Base-by-base conservation (phyloP, 2,113 vertebrate genomes). In the Embiotoca jacksoni region DNA sequence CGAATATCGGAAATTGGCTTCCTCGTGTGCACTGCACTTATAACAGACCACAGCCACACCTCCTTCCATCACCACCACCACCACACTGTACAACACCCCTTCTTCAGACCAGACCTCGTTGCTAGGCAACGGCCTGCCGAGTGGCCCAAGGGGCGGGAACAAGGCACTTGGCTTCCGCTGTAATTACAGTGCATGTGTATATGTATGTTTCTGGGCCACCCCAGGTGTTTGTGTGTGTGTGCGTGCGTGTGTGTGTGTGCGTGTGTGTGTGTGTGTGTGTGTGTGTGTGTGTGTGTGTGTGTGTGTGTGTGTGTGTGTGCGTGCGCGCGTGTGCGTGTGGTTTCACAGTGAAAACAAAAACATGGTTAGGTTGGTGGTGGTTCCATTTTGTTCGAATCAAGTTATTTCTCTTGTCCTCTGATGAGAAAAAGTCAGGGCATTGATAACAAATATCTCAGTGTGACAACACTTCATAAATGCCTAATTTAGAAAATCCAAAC, bases 81-180 rank as follows among this genome's bases (percentile, higher is more conserved):
- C 53, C 53, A 68, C 39, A 53, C 71, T 58, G 53, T 37, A 72
- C 68, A 78, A 84, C 86, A 84, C 75, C 65, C 75, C 84, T 78
- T 82, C 71, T 70, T 75, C 82, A 83, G 83, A 78, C 54, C 57
- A 83, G 78, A 79, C 75, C 80, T 44, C 69, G 92, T 94, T 92
- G 91, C 93, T 37, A 91, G 86, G 93, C 92, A 94, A 94, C 91
- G 53, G 6, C 61, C 74, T 89, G 72, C 75, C 16, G 71, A 91
- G 87, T 88, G 85, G 88, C 91, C 85, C 82, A 87, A 81, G 85
- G 87, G 92, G 91, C 86, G 90, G 89, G 78, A 78, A 80, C 85
- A 82, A 84, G 84, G 58, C 80, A 63, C 82, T 83, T 81, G 86
- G 91, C 91, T 90, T 92, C 87, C 76, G 80, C 92, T 78, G 87